phyloP scores from a whole-genome alignment of 2,797 vertebrate species.

The Pipistrellus nathusii region DNA sequence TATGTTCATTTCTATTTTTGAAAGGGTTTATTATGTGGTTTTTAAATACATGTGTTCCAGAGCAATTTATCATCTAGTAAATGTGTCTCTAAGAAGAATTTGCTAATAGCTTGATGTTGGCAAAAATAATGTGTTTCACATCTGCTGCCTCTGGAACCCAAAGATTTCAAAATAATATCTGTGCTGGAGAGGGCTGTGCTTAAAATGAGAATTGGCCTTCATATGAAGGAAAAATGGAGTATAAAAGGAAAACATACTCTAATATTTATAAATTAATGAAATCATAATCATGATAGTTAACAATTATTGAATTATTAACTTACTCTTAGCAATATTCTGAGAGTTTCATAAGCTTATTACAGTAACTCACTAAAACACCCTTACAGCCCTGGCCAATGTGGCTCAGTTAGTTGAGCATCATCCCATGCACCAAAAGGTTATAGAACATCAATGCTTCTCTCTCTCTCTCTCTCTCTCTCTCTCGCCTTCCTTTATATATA shows the following conservation, averaged over 20 bases:
- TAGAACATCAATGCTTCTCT: background rate
- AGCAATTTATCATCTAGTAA: conserved; percentile 41
- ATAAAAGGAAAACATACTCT: background rate
- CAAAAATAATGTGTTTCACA: conserved; percentile 60
- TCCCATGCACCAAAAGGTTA: background rate
- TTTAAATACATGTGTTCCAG: conserved; percentile 44
- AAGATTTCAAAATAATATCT: conserved; percentile 44
- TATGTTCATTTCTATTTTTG: background rate
- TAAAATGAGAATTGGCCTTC: background rate
- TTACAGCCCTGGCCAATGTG: background rate
- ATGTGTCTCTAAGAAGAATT: conserved; percentile 40
- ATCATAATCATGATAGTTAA: background rate
- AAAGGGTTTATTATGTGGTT: conserved; percentile 18
- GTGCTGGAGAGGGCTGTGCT: background rate
- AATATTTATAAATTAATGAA: conserved; percentile 28
- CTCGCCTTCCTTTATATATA: no score
- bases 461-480: background rate
- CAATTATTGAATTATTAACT: background rate
- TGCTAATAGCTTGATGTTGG: conserved; percentile 40
- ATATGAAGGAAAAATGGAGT: background rate
- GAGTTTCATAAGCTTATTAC: background rate
- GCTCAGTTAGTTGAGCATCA: background rate
- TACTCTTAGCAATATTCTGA: background rate
- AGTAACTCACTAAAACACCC: background rate
- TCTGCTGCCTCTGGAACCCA: conserved; percentile 34